Evolutionary conservation across 2,113 vertebrate species (phyloP), one percentile per base, ranked within the genome.

Genomic region (Delphinus delphis): DNA sequence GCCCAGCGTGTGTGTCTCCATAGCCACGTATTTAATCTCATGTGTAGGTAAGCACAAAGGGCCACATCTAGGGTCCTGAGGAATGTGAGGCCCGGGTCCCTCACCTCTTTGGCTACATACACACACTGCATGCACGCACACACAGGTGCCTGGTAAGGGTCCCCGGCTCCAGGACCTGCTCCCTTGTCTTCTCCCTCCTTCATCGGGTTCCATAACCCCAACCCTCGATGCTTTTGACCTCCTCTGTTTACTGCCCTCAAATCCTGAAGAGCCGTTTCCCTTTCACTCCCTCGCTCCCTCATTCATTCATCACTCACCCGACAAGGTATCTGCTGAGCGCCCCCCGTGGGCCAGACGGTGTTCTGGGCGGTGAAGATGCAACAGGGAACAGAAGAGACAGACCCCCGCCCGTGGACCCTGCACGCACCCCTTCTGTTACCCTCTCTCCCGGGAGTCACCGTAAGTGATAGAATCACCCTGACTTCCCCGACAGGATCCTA

Each of bases 81-180:
- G n/a, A 81, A 7, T 0, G 3, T 1, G 68, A 2, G 1, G 12
- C 38, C 55, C 20, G 12, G 20, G 73, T 50, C 41, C 5, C 83
- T 26, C 10, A 2, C 44, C 25, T 82, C 41, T 28, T 68, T 3
- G 62, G n/a, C 11, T 8, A 15, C 11, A 6, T 5, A 5, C 4
- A 6, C 38, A 28, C 28, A 20, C 12, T 0, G 25, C 5, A 7
- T 53, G 55, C 17, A 26, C 25, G 5, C 0, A 2, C 11, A 3
- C 31, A 15, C 6, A 5, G 2, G 1, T 17, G 26, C 53, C 21
- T 11, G 13, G 5, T 33, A 76, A 36, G 33, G 84, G 10, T 13
- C 26, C 36, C 25, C 1, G 17, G 38, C n/a, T 47, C 50, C 47
- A 3, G 15, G 26, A 4, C 12, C 81, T 86, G 33, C n/a, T 33